These are phyloP conservation scores for Sialia sialis DNA, from an alignment of 2,113 vertebrate genomes.

Conservation along the genomic window DNA sequence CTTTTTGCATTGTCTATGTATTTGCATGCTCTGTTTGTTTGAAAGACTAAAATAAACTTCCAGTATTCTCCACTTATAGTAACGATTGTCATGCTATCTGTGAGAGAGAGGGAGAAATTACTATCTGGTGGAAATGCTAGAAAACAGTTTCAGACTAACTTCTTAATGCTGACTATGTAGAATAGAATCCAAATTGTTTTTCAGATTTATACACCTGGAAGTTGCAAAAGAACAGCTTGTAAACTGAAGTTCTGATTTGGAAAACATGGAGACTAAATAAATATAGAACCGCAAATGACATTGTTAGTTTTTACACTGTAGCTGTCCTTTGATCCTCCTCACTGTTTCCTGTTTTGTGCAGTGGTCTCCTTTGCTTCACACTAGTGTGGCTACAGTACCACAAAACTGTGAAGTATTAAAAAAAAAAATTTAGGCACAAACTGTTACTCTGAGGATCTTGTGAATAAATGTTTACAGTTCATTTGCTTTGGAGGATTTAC, in stretches of 20 bases:
- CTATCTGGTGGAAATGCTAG: not conserved
- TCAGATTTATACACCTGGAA: conserved; percentile 20
- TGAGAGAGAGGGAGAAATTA: not conserved
- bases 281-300: not conserved
- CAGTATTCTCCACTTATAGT: not conserved
- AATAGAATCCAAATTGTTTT: not conserved
- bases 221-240: not conserved
- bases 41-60: not conserved
- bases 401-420: not conserved
- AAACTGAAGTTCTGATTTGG: not conserved
- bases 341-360: not conserved
- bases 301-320: not conserved
- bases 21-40: not conserved
- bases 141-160: not conserved
- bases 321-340: not conserved
- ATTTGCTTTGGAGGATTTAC: not conserved
- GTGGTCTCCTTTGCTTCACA: not conserved
- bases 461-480: not conserved
- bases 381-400: not conserved
- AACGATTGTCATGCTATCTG: not conserved
- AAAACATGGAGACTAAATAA: not conserved
- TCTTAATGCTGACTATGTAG: not conserved
- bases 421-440: not conserved
- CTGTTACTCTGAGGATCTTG: not conserved
- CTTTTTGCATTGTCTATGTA: not conserved